Conservation (phyloP, 2,888 invertebrate species). For the Tachystola acroxantha region DNA sequence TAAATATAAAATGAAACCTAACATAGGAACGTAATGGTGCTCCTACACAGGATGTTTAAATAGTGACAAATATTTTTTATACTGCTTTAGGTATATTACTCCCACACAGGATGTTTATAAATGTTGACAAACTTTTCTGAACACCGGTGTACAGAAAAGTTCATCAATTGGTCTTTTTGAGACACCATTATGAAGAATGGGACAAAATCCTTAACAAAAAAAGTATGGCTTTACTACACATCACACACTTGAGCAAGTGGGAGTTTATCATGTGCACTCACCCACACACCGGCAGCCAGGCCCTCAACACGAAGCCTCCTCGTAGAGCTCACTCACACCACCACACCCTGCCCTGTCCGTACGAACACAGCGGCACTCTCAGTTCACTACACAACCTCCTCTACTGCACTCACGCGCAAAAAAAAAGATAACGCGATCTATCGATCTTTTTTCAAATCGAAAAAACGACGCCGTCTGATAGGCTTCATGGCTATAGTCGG, state of each 20-base stretch:
- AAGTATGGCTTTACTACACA: slow-evolving; percentile 40
- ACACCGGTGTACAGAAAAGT: too few relatives aligned
- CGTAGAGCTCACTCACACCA: slow-evolving; percentile 54
- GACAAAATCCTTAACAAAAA: background rate
- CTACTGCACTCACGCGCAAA: slow-evolving; percentile 78
- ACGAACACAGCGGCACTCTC: slow-evolving; percentile 73
- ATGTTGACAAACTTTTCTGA: too few relatives aligned
- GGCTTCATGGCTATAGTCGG: slow-evolving; percentile 61
- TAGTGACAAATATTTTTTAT: background rate
- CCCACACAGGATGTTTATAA: too few relatives aligned
- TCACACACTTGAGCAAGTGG: slow-evolving; percentile 56
- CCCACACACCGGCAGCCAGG: slow-evolving; percentile 45
- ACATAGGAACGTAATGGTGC: too few relatives aligned
- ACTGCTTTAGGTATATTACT: too few relatives aligned
- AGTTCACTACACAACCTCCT: slow-evolving; percentile 74
- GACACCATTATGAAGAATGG: too few relatives aligned
- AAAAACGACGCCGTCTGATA: slow-evolving; percentile 56
- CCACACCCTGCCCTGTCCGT: slow-evolving; percentile 41
- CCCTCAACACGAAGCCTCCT: slow-evolving; percentile 57
- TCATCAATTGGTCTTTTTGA: too few relatives aligned
- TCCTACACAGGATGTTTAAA: background rate
- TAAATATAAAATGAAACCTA: too few relatives aligned
- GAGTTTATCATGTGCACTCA: slow-evolving; percentile 66
- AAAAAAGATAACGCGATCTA: slow-evolving; percentile 75
- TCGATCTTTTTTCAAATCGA: slow-evolving; percentile 72